Percentiles rank a stretch among this genome's conserved stretches.
Conservation (phyloP, 2,113 vertebrate genomes). For the Oenanthe oenanthe region DNA sequence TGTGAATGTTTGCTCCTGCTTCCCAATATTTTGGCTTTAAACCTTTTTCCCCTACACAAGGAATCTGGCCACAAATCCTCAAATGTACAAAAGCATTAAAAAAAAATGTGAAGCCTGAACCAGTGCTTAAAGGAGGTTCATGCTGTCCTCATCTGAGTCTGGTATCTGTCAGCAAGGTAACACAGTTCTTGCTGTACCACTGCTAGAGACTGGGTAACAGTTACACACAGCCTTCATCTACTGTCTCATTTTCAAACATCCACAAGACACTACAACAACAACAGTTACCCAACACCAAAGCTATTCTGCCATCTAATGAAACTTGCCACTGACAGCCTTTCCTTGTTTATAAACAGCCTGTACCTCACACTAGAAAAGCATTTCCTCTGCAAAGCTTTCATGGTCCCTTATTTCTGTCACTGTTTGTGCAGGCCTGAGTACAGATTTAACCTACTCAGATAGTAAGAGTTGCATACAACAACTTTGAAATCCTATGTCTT, state of each 20-base stretch:
- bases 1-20: not conserved
- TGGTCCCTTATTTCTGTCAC: not conserved
- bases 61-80: not conserved
- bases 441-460: not conserved
- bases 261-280: not conserved
- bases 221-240: not conserved
- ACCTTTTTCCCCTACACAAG: not conserved
- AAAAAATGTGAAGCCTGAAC: not conserved
- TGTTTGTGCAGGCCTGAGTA: not conserved
- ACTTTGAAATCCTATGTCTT: not conserved
- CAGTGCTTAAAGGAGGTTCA: not conserved
- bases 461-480: not conserved
- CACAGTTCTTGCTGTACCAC: not conserved
- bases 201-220: not conserved
- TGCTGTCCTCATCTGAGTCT: rapidly evolving
- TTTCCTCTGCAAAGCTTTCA: not conserved
- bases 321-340: not conserved
- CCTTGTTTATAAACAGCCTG: not conserved
- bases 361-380: not conserved
- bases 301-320: not conserved
- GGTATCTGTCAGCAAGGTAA: not conserved
- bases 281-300: not conserved
- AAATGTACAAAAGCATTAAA: not conserved
- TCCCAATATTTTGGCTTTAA: not conserved
- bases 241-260: not conserved